A percentile compares a stretch with the other conserved stretches of the same genome.
These are phyloP conservation scores for Drosophila bifasciata DNA, from an alignment of 1,140 invertebrate species.

Conservation along the genomic window DNA sequence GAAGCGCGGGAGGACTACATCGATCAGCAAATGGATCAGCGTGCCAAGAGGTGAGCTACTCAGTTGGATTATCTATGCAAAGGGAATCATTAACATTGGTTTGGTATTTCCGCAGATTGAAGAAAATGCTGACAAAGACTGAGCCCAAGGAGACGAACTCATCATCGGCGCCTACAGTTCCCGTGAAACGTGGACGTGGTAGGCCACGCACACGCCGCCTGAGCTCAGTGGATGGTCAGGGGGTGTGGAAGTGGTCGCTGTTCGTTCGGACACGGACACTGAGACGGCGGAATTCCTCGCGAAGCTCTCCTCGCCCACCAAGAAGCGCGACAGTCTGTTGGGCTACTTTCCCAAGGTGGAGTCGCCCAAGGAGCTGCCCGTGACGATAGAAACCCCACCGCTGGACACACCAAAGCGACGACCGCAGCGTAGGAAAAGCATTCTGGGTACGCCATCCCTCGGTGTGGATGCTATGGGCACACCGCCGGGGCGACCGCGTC, in stretches of 20 bases:
- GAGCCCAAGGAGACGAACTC: slow-evolving; percentile 15
- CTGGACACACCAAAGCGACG: slow-evolving; percentile 62
- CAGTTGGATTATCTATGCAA: neutral
- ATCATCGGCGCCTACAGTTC: slow-evolving; percentile 32
- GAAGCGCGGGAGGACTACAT: slow-evolving; percentile 85
- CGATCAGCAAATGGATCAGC: slow-evolving; percentile 85
- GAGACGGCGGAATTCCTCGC: slow-evolving; percentile 67
- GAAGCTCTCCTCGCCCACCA: slow-evolving; percentile 85
- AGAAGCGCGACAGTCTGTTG: slow-evolving; percentile 86
- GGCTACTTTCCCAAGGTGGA: slow-evolving; percentile 85
- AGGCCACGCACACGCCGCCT: slow-evolving; percentile 42
- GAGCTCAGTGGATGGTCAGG: slow-evolving; percentile 27
- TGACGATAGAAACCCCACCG: slow-evolving; percentile 18
- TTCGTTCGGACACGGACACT: neutral
- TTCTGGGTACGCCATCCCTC: slow-evolving; percentile 11
- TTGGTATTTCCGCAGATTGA: slow-evolving; percentile 62
- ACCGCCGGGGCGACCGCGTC: slow-evolving; percentile 63
- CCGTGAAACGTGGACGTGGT: slow-evolving; percentile 45
- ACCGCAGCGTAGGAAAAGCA: slow-evolving; percentile 22
- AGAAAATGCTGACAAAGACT: slow-evolving; percentile 73
- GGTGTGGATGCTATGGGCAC: slow-evolving; percentile 17
- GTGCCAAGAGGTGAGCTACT: slow-evolving; percentile 84
- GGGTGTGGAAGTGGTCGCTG: neutral
- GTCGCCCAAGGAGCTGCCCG: slow-evolving; percentile 49
- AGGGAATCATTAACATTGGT: neutral